phyloP scores from a whole-genome alignment of 2,797 vertebrate genomes.

The Anguilla marmorata region DNA sequence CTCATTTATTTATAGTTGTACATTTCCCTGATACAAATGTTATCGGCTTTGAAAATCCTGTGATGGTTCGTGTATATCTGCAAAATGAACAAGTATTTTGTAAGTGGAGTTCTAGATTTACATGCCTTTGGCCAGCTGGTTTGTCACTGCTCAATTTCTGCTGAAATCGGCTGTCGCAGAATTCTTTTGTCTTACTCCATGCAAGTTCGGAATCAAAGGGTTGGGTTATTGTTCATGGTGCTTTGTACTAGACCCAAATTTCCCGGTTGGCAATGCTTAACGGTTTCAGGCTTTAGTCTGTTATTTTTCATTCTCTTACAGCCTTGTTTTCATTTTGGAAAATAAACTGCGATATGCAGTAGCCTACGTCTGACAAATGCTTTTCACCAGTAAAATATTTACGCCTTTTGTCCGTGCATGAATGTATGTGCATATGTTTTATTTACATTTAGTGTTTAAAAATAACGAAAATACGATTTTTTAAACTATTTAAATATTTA shows the following conservation, averaged over 20 bases:
- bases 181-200: constrained; percentile 18
- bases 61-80: background rate
- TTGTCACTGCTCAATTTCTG: background rate
- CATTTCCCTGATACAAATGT: background rate
- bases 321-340: background rate
- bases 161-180: background rate
- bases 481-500: background rate
- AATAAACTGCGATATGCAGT: background rate
- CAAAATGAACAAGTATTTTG: background rate
- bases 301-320: background rate
- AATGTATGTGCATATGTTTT: background rate
- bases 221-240: background rate
- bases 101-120: background rate
- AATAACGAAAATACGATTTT: background rate
- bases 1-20: background rate
- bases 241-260: background rate
- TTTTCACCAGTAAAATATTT: constrained; percentile 4
- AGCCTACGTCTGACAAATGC: background rate
- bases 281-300: background rate
- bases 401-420: background rate
- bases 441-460: background rate
- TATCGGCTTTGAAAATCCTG: background rate
- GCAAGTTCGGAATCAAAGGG: background rate
- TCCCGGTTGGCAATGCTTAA: background rate
- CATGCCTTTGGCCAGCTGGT: background rate